These are phyloP conservation scores for Latrodectus geometricus DNA, from an alignment of 1,140 invertebrate genomes.

Conservation along the genomic window DNA sequence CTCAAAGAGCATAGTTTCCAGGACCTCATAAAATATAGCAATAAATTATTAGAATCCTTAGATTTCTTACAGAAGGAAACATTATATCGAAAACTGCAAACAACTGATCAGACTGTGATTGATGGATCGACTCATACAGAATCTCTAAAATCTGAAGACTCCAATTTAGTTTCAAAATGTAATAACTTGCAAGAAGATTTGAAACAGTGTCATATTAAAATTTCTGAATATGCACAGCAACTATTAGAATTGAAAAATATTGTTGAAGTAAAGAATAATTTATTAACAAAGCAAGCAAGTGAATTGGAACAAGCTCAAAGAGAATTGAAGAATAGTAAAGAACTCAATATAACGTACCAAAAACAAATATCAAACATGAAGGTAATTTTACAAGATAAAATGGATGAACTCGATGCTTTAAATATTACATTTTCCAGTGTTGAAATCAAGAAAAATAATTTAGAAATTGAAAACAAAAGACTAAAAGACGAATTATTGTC, in stretches of 20 bases:
- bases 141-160: not conserved
- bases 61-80: conserved; percentile 36
- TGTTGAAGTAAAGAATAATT: conserved; percentile 19
- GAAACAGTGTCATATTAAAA: conserved; percentile 29
- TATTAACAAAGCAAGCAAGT: not conserved
- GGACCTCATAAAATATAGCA: conserved; percentile 34
- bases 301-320: not conserved
- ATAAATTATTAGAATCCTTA: conserved; percentile 39
- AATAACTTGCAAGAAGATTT: conserved; percentile 14
- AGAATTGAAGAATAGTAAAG: not conserved
- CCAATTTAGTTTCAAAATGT: not conserved
- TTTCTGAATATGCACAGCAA: conserved; percentile 31
- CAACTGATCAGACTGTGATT: not conserved
- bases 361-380: not conserved
- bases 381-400: conserved; percentile 15
- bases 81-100: conserved; percentile 1
- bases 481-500: not conserved
- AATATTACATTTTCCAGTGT: conserved; percentile 37
- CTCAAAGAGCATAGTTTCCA: conserved; percentile 29
- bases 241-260: conserved; percentile 26
- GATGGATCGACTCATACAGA: not conserved
- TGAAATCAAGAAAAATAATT: conserved; percentile 27
- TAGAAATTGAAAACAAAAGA: conserved; percentile 32
- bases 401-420: conserved; percentile 30
- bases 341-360: not conserved